Conservation (phyloP, 2,113 vertebrate species). For the Atlantisia rogersi region DNA sequence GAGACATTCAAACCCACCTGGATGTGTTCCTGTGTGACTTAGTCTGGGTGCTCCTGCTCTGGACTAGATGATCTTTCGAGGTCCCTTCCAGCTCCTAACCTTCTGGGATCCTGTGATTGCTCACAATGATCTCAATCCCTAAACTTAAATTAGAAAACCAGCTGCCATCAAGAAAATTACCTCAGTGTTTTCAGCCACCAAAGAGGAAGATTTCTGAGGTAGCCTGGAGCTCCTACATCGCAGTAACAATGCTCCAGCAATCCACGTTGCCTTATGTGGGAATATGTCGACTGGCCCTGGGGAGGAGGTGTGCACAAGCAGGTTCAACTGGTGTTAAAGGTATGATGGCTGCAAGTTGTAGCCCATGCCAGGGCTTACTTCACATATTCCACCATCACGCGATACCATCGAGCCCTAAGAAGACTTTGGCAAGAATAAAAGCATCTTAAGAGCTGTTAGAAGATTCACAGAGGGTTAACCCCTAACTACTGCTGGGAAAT, state of each 20-base stretch:
- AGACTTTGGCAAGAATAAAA: background rate
- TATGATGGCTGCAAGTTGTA: background rate
- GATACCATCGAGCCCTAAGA: background rate
- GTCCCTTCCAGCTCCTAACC: no score
- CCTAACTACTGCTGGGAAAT: background rate
- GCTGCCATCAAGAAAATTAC: background rate
- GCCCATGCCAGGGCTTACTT: background rate
- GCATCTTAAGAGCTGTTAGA: rapidly evolving
- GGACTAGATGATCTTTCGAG: no score
- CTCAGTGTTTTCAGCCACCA: background rate
- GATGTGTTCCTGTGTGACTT: no score
- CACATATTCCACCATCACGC: rapidly evolving
- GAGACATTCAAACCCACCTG: no score
- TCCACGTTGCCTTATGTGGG: background rate
- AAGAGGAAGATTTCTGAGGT: background rate
- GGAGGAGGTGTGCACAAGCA: background rate
- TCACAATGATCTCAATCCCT: background rate
- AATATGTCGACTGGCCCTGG: background rate
- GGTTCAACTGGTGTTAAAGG: background rate
- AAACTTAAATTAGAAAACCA: conserved; percentile 1
- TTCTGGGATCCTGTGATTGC: background rate
- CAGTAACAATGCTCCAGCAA: rapidly evolving
- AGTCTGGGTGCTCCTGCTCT: no score
- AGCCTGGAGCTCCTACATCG: background rate
- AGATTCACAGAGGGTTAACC: background rate